A percentile compares a stretch with the other conserved stretches of the same genome.
Evolutionary conservation across 30 jellyfish, hydroid and myxozoan species (phyloP).

Genomic region (Aurelia aurita complex sp. Pacific): DNA sequence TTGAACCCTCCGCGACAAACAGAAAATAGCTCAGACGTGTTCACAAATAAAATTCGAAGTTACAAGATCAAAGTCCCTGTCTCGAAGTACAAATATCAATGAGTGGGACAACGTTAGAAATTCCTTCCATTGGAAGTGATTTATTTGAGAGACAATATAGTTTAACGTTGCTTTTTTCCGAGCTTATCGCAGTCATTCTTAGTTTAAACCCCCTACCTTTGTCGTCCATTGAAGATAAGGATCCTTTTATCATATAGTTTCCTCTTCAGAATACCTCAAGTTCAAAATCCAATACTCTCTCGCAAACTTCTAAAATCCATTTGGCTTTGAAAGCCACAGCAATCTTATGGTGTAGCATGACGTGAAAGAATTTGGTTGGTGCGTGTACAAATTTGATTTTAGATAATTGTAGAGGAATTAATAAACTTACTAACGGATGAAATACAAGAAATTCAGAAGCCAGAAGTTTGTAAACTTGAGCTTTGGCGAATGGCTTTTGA

Average conservation of each 20-base stretch:
- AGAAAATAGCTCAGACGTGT: no score
- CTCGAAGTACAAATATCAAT: no score
- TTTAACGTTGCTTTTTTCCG: no score
- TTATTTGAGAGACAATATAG: no score
- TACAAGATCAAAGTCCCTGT: no score
- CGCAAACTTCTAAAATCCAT: background rate
- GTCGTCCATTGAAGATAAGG: conserved; percentile 5
- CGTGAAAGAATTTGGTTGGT: background rate
- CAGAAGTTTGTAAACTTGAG: conserved; percentile 36
- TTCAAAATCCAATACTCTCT: background rate
- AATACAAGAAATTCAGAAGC: background rate
- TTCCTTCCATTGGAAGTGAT: no score
- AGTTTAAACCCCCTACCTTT: background rate
- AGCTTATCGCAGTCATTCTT: conserved; percentile 3
- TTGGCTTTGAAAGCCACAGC: background rate
- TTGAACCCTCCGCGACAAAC: no score
- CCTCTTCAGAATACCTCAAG: conserved; percentile 14
- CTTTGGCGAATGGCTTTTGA: conserved; percentile 3
- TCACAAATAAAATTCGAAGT: no score
- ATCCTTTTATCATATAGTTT: conserved; percentile 8
- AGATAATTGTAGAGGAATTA: conserved; percentile 9
- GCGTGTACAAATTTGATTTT: conserved; percentile 10
- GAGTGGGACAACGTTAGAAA: no score
- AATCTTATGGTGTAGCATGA: background rate
- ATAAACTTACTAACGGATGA: background rate